Conservation (phyloP, 2,113 vertebrate genomes). For the Geococcyx californianus region DNA sequence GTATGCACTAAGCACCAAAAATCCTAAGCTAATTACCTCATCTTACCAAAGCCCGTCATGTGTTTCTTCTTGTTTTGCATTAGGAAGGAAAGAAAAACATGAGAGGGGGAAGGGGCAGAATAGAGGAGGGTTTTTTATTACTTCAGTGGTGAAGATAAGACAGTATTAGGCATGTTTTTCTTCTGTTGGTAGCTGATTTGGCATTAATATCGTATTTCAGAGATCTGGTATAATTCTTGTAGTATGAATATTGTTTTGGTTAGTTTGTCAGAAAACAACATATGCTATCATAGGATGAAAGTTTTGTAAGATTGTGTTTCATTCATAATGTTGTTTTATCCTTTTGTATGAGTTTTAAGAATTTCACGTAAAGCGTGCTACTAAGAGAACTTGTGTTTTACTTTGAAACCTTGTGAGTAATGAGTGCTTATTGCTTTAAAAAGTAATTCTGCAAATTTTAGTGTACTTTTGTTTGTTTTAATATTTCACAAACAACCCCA, state of each 20-base stretch:
- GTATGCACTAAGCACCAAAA: background rate
- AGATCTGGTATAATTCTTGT: background rate
- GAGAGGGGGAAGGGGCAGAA: background rate
- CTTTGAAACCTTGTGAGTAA: background rate
- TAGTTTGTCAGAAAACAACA: background rate
- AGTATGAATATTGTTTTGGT: background rate
- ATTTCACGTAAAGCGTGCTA: background rate
- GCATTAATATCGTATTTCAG: background rate
- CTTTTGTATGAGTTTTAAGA: background rate
- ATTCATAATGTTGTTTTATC: background rate
- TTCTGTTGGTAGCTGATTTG: background rate
- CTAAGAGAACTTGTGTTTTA: background rate
- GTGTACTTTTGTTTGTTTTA: background rate
- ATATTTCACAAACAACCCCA: background rate
- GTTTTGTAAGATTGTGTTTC: background rate
- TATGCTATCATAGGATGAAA: background rate
- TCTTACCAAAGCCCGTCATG: conserved; percentile 39
- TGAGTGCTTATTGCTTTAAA: background rate
- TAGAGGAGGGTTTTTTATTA: background rate
- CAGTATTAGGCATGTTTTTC: background rate
- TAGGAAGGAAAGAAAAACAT: background rate
- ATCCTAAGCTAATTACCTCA: conserved; percentile 37
- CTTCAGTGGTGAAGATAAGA: background rate
- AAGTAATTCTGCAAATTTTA: background rate
- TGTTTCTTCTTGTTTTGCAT: conserved; percentile 51